Base-by-base conservation (phyloP, 2,113 vertebrate species). In the Solea solea region DNA sequence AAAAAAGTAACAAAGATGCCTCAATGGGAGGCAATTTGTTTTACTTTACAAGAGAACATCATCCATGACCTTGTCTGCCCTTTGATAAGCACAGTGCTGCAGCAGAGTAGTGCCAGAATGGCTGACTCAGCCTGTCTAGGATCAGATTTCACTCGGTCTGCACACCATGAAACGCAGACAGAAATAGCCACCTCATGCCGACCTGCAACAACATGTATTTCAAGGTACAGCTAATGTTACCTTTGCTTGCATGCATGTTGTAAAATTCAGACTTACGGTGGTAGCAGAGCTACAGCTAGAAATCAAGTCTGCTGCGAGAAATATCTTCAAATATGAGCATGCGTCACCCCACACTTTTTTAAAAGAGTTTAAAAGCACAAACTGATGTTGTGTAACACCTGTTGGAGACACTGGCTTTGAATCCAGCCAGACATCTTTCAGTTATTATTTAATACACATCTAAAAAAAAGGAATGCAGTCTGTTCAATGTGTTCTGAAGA, bases 141-240 rank as follows among this genome's bases (percentile, higher is more conserved):
- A 66, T 91, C 87, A 68, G 50, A 86, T 93, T 92, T 88, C 88
- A 83, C 76, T 81, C 61, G 0, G 66, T 77, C 77, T 72, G 87
- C 80, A 83, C 72, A 72, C 58, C 76, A 25, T 78, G 79, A 60
- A 82, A 79, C 65, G 41, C 55, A 28, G 80, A 87, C 88, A 46
- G 72, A 91, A 91, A 91, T 88, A 88, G 83, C 81, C 83, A 50
- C 58, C 49, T 69, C 25, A 16, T 74, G 80, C 42, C 73, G 81
- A 84, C 69, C 72, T 80, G 64, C 40, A 78, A 76, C 66, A 63
- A 75, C 44, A 80, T 80, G 54, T 50, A 54, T 77, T 72, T 86
- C 34, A 75, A 84, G 59, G 59, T 58, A 72, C 16, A 2, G 27
- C 63, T 64, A 13, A 66, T 48, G 51, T 66, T 68, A 48, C 11